These are phyloP conservation scores for Scaptomyza reducta DNA, from an alignment of 2,888 invertebrate species.

Conservation along the genomic window DNA sequence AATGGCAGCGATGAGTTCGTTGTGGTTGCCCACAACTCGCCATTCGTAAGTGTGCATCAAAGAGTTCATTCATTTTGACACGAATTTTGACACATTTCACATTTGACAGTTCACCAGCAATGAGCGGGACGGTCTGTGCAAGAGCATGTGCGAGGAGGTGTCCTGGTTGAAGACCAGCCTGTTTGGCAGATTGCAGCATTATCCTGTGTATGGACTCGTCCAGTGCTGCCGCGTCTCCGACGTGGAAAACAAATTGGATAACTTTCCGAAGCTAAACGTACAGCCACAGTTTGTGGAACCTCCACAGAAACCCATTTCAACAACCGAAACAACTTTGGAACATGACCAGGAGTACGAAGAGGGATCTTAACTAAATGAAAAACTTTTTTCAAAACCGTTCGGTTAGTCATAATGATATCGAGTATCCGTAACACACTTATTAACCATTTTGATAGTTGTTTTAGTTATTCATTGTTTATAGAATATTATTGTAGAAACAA, in stretches of 20 bases:
- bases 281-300: background rate
- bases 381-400: no score
- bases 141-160: constrained; percentile 53
- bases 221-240: constrained; percentile 55
- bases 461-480: no score
- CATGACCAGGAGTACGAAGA: no score
- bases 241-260: constrained; percentile 47
- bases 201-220: constrained; percentile 39
- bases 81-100: background rate
- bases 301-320: background rate
- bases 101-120: constrained; percentile 23
- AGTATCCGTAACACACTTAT: no score
- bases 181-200: constrained; percentile 36
- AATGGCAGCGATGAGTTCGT: constrained; percentile 45
- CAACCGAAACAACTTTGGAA: background rate
- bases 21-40: constrained; percentile 52
- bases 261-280: constrained; percentile 34
- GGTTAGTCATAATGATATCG: no score
- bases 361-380: no score
- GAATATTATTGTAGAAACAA: no score
- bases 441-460: no score
- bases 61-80: no score
- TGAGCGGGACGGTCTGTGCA: constrained; percentile 31
- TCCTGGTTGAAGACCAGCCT: constrained; percentile 45
- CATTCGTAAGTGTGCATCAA: constrained; percentile 43